Conservation (phyloP, 2,797 vertebrate genomes). For the Sebastes kiyomatsui region DNA sequence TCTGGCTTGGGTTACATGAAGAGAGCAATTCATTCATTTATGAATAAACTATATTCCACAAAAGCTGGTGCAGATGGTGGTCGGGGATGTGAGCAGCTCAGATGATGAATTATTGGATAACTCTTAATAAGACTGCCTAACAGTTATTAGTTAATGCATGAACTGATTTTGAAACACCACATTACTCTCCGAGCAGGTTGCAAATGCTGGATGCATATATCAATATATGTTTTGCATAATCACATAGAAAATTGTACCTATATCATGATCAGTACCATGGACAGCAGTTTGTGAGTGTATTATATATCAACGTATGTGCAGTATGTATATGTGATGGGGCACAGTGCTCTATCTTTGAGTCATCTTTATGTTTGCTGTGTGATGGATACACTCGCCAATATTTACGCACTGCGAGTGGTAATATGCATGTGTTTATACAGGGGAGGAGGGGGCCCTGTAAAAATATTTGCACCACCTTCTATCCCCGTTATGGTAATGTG, state of each 20-base stretch:
- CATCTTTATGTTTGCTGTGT: constrained; percentile 39
- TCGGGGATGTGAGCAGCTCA: constrained; percentile 35
- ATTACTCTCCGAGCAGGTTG: constrained; percentile 2
- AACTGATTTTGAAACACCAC: constrained; percentile 34
- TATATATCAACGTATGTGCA: background rate
- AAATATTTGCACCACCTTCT: constrained; percentile 63
- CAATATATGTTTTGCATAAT: constrained; percentile 31
- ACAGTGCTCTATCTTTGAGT: constrained; percentile 9
- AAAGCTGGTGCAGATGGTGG: constrained; percentile 35
- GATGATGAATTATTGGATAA: constrained; percentile 53
- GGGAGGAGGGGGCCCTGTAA: constrained; percentile 13
- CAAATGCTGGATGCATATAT: constrained; percentile 16
- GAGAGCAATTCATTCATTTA: constrained; percentile 35
- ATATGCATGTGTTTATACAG: constrained; percentile 54
- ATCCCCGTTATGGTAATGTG: constrained; percentile 42
- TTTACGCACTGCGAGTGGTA: constrained; percentile 41
- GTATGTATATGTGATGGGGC: background rate
- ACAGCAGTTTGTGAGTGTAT: background rate
- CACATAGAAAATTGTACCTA: background rate
- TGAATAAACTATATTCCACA: constrained; percentile 42
- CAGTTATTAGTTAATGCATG: constrained; percentile 30
- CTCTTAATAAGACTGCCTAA: constrained; percentile 17
- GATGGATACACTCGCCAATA: constrained; percentile 47
- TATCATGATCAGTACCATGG: background rate
- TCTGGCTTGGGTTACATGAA: constrained; percentile 12